A percentile compares a stretch with the other conserved stretches of the same genome.
phyloP scores from a whole-genome alignment of 2,888 invertebrate species.

The Andrena trimmerana region DNA sequence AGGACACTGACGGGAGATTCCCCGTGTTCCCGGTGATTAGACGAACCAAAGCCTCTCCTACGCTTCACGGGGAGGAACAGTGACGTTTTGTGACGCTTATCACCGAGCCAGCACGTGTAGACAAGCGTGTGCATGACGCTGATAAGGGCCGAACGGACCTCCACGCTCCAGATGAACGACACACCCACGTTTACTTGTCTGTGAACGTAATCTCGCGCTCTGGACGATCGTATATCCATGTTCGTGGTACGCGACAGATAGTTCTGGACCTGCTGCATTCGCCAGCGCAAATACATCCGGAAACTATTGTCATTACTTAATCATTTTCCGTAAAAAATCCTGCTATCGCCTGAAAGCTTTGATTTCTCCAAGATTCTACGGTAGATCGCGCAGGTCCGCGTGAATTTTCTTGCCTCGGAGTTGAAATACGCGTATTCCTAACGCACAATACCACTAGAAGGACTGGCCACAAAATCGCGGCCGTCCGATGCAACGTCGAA shows the following conservation, averaged over 20 bases:
- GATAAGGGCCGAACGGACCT: slow-evolving; percentile 52
- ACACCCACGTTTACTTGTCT: slow-evolving; percentile 32
- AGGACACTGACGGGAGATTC: slow-evolving; percentile 46
- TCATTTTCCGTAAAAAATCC: too few species aligned
- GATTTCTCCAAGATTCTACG: too few species aligned
- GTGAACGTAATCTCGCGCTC: slow-evolving; percentile 52
- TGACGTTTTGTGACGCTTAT: slow-evolving; percentile 68
- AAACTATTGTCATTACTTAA: background rate
- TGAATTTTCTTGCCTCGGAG: too few species aligned
- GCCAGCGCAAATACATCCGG: background rate
- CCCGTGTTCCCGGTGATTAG: slow-evolving; percentile 58
- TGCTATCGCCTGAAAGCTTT: too few species aligned
- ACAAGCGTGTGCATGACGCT: slow-evolving; percentile 67
- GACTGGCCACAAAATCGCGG: background rate
- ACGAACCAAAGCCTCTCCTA: slow-evolving; percentile 43
- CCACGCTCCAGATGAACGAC: slow-evolving; percentile 37
- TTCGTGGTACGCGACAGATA: slow-evolving; percentile 8
- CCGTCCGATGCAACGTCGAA: slow-evolving; percentile 16
- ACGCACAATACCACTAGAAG: background rate
- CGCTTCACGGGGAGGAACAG: slow-evolving; percentile 47
- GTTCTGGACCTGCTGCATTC: background rate
- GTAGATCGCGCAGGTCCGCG: too few species aligned
- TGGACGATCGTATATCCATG: slow-evolving; percentile 26
- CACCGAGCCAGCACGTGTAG: slow-evolving; percentile 52
- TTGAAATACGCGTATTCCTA: background rate